A percentile compares a stretch with the other conserved stretches of the same genome.
Evolutionary conservation across 2,113 vertebrate genomes (phyloP).

Genomic region (Melanotaenia duboulayi): DNA sequence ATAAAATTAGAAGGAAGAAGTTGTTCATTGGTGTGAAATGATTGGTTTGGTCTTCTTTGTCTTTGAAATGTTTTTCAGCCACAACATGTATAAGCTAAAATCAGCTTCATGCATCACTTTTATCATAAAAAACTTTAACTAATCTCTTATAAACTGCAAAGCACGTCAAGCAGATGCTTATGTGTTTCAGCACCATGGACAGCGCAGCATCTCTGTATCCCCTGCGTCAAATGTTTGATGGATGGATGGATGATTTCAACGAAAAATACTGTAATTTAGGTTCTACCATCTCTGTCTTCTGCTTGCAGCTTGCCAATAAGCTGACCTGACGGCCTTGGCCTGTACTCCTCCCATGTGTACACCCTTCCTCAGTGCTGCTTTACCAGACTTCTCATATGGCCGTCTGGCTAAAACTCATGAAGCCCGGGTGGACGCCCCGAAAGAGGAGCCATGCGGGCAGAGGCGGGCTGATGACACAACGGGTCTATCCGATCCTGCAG

Average conservation of each 20-base stretch:
- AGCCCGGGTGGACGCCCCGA: constrained; percentile 41
- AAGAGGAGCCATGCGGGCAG: constrained; percentile 68
- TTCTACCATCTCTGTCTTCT: background rate
- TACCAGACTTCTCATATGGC: constrained; percentile 55
- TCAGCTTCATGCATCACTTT: too few relatives aligned
- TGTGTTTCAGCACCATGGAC: constrained; percentile 50
- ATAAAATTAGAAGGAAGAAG: background rate
- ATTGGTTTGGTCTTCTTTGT: background rate
- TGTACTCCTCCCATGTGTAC: constrained; percentile 14
- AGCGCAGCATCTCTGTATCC: constrained; percentile 9
- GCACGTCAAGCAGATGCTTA: too few relatives aligned
- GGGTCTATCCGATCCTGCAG: constrained; percentile 89
- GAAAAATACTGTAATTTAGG: background rate
- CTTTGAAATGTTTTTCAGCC: too few relatives aligned
- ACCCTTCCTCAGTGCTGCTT: constrained; percentile 6
- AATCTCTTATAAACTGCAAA: too few relatives aligned
- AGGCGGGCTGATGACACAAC: constrained; percentile 75
- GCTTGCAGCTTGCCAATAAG: constrained; percentile 12
- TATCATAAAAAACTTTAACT: too few relatives aligned
- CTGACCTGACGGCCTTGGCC: constrained; percentile 17
- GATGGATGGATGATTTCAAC: background rate
- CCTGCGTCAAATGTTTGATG: background rate
- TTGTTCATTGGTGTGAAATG: background rate
- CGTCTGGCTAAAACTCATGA: constrained; percentile 28
- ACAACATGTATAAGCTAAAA: too few relatives aligned